phyloP scores from a whole-genome alignment of 2,888 invertebrate species.

The Diarsia brunnea region DNA sequence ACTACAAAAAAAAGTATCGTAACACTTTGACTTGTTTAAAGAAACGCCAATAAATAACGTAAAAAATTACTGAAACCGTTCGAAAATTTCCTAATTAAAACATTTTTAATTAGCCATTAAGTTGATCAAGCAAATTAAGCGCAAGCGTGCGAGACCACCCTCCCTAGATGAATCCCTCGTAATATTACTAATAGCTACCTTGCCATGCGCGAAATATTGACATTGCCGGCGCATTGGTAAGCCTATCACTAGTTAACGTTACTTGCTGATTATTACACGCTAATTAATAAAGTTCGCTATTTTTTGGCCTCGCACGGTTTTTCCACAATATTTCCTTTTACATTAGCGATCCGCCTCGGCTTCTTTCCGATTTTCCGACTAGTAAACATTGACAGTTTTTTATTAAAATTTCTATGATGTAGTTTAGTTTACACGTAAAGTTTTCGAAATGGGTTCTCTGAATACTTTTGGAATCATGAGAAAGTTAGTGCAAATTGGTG shows the following conservation, averaged over 20 bases:
- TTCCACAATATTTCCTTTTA: not conserved
- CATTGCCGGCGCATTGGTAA: constrained; percentile 5
- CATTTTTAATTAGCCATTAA: constrained; percentile 64
- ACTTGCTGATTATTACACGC: constrained; percentile 4
- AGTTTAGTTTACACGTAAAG: not conserved
- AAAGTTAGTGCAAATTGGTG: not conserved
- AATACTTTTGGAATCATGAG: not conserved
- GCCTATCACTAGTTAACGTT: constrained; percentile 5
- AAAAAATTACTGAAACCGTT: constrained; percentile 7
- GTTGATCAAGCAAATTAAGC: constrained; percentile 60
- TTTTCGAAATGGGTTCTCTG: not conserved
- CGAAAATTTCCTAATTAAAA: constrained; percentile 55
- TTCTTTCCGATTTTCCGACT: not conserved
- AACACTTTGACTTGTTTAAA: too few species aligned
- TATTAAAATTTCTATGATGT: not conserved
- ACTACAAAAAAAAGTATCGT: too few species aligned
- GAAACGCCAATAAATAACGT: constrained; percentile 19
- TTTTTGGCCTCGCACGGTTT: not conserved
- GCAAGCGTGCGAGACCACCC: constrained; percentile 38
- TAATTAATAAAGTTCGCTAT: constrained; percentile 1
- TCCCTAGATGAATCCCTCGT: constrained; percentile 49
- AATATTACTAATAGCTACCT: constrained; percentile 63
- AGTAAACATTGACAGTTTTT: not conserved
- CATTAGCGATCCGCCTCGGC: not conserved
- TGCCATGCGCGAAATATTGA: constrained; percentile 50